Percentiles rank a stretch among this genome's conserved stretches.
These are phyloP conservation scores for Sparus aurata DNA, from an alignment of 2,797 vertebrate species.

Conservation along the genomic window DNA sequence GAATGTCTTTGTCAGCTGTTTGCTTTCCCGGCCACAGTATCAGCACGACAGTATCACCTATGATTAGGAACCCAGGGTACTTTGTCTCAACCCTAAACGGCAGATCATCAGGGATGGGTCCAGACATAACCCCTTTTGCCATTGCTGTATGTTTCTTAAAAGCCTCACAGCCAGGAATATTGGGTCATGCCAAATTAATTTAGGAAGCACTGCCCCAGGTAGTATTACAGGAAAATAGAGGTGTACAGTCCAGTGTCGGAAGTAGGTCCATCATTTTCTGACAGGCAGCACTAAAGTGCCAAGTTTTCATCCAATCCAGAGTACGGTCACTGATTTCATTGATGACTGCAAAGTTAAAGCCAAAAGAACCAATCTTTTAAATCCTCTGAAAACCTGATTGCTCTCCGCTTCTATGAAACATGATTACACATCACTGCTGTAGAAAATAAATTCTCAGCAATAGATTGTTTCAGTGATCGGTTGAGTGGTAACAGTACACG, in stretches of 20 bases:
- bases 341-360: not conserved
- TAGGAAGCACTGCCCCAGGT: not conserved
- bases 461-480: not conserved
- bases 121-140: not conserved
- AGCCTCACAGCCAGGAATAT: not conserved
- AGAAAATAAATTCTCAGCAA: not conserved
- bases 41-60: conserved; percentile 53
- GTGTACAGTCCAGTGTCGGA: not conserved
- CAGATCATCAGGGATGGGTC: not conserved
- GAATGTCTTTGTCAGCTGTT: conserved; percentile 77
- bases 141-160: conserved; percentile 19
- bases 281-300: not conserved
- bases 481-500: not conserved
- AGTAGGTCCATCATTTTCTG: not conserved
- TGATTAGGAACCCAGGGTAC: conserved; percentile 59
- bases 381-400: not conserved
- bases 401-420: not conserved
- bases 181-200: not conserved
- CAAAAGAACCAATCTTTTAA: not conserved
- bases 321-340: not conserved
- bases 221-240: not conserved
- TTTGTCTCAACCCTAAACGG: conserved; percentile 28
- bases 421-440: not conserved
- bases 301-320: not conserved
- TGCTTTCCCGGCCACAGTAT: conserved; percentile 68